Base-by-base conservation (phyloP, 2,888 invertebrate genomes). In the Allacma fusca region DNA sequence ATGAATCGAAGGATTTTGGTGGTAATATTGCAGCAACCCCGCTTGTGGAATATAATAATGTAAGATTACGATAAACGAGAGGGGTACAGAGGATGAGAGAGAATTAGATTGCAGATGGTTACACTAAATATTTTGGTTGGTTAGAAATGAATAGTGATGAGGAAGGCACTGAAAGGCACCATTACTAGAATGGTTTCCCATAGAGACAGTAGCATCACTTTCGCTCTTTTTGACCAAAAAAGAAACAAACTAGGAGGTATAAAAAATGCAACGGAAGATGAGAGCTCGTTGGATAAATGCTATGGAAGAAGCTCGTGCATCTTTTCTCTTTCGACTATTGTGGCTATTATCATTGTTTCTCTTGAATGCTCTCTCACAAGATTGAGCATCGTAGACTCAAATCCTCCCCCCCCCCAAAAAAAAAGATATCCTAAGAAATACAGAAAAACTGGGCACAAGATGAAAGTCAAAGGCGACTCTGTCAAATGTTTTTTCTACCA, bases 151-250 rank as follows among this genome's bases (percentile, higher is more conserved):
- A 50, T 16, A 50, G n/a, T 19, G 16, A 1, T 1, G 50, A 16
- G 16, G 50, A 50, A n/a, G 50, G 50, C 50, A 50, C 50, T 50
- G 50, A 50, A n/a, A 1, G 50, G 50, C 50, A 50, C 50, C 50
- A 50, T 50, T 50, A 50, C 4, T 34, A 34, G 34, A 50, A 12
- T n/a, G 19, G 13, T 40, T 40, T 40, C 40, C 13, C 50, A 50
- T 9, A 13, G 50, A 50, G 16, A 50, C 16, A 50, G 50, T 50
- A 50, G 50, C 50, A 50, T 50, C 50, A 50, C 50, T 50, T 50
- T 50, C 50, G 50, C 50, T 50, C n/a, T 50, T 50, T 50, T 50
- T 13, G 19, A 19, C 19, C 16, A 50, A 50, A 50, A 50, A 50
- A 13, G n/a, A 50, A 50, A 50, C 16, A 50, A 50, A 16, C 16